Base-by-base conservation (phyloP, 2,888 invertebrate genomes). In the Pristionchus japonicus region DNA sequence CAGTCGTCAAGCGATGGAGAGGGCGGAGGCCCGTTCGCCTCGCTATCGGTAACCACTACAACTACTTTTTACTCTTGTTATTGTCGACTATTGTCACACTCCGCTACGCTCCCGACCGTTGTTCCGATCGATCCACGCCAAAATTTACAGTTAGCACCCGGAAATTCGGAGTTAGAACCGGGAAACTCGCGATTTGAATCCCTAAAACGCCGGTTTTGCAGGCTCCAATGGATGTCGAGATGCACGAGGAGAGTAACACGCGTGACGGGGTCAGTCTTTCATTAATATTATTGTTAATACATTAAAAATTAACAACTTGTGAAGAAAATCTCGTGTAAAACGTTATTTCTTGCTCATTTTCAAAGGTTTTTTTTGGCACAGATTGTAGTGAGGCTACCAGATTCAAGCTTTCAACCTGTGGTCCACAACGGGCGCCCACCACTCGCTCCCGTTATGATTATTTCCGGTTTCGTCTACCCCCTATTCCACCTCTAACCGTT, bases 381-480 rank as follows among this genome's bases (percentile, higher is more conserved):
- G n/a, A n/a, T n/a, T n/a, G n/a, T n/a, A n/a, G n/a, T n/a, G n/a
- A n/a, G n/a, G n/a, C n/a, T n/a, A n/a, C n/a, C n/a, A n/a, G n/a
- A n/a, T n/a, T n/a, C n/a, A n/a, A 34, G 67, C 67, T 34, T 67
- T 67, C 34, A 1, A 67, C 34, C 31, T 31, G 31, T 31, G 67
- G 31, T 34, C 34, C 17, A 4, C 64, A 23, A 23, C 23, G 17
- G 47, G n/a, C 40, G 70, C 70, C 15, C 27, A 2, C 64, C 43
- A 11, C 11, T 15, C 77, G 9, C 43, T 47, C 47, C 77, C 77
- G 77, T 77, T 77, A 77, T 77, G 77, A 77, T 77, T 77, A 77
- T 31, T 77, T 77, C 77, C 77, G 77, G 77, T 77, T 77, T 77
- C 77, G 23, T 3, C 77, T 27, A 23, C 57, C 17, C n/a, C 57